These are phyloP conservation scores for Phortica magna DNA, from an alignment of 2,888 invertebrate genomes.

Conservation along the genomic window DNA sequence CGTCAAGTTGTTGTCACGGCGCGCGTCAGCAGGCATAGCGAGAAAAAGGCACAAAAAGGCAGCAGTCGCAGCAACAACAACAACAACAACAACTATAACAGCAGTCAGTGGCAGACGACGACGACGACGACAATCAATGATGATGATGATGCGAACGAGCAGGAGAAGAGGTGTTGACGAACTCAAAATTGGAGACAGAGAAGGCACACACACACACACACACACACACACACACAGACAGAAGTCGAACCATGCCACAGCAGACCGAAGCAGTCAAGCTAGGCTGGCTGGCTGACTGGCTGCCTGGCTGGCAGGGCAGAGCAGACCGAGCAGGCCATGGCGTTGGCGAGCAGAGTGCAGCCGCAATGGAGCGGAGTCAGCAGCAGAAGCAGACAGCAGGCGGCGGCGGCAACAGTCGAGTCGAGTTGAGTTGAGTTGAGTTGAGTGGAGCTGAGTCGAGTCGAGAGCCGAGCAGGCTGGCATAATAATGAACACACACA, in stretches of 20 bases:
- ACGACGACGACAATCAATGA: too few relatives aligned
- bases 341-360: background rate
- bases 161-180: too few relatives aligned
- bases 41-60: background rate
- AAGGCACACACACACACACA: slow-evolving; percentile 9
- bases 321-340: background rate
- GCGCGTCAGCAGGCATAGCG: slow-evolving; percentile 31
- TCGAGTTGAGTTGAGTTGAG: too few relatives aligned
- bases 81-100: too few relatives aligned
- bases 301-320: slow-evolving; percentile 2
- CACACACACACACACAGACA: too few relatives aligned
- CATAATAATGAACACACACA: slow-evolving; percentile 23
- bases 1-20: background rate
- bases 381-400: too few relatives aligned
- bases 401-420: slow-evolving; percentile 20
- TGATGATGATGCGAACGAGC: too few relatives aligned
- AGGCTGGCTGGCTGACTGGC: background rate
- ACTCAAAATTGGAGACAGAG: background rate
- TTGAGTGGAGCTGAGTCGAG: too few relatives aligned
- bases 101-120: too few relatives aligned
- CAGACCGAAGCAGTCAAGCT: background rate
- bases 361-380: too few relatives aligned
- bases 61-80: background rate
- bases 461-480: slow-evolving; percentile 28
- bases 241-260: background rate